These are phyloP conservation scores for Plemyria rubiginata DNA, from an alignment of 2,888 invertebrate species.

Conservation along the genomic window DNA sequence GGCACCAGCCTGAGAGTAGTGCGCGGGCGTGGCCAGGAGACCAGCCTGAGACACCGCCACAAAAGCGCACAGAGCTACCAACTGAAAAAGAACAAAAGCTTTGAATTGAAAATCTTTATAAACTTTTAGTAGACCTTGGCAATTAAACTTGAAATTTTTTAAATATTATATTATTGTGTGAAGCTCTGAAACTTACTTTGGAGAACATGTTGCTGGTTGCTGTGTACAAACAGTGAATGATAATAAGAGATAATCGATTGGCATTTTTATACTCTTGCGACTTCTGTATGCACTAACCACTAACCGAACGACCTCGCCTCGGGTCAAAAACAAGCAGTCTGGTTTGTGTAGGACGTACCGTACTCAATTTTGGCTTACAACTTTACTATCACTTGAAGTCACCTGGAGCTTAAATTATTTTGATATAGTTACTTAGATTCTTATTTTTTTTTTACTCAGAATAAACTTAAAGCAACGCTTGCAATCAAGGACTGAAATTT, in stretches of 20 bases:
- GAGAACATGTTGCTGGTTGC: slow-evolving; percentile 63
- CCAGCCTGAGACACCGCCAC: slow-evolving; percentile 55
- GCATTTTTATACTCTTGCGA: slow-evolving; percentile 51
- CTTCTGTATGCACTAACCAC: slow-evolving; percentile 39
- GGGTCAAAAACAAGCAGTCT: slow-evolving; percentile 45
- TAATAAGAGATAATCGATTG: slow-evolving; percentile 35
- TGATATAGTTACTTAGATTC: too few relatives aligned
- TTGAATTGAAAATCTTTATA: not conserved
- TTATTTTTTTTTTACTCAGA: too few relatives aligned
- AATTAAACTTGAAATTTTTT: not conserved
- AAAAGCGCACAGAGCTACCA: slow-evolving; percentile 50
- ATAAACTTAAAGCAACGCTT: too few relatives aligned
- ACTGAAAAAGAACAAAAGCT: slow-evolving; percentile 45
- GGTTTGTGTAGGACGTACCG: too few relatives aligned
- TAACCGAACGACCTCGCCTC: slow-evolving; percentile 55
- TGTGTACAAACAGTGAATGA: slow-evolving; percentile 51
- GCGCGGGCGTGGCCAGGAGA: slow-evolving; percentile 62
- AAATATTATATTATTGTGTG: not conserved
- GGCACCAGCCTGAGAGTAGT: slow-evolving; percentile 61
- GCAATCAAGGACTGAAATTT: too few relatives aligned
- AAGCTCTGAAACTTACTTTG: slow-evolving; percentile 58
- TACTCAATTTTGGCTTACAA: slow-evolving; percentile 33
- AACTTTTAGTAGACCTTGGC: not conserved
- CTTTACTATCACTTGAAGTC: too few relatives aligned
- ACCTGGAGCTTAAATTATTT: too few relatives aligned